These are phyloP conservation scores for Gambusia affinis DNA, from an alignment of 2,113 vertebrate species.

Conservation along the genomic window DNA sequence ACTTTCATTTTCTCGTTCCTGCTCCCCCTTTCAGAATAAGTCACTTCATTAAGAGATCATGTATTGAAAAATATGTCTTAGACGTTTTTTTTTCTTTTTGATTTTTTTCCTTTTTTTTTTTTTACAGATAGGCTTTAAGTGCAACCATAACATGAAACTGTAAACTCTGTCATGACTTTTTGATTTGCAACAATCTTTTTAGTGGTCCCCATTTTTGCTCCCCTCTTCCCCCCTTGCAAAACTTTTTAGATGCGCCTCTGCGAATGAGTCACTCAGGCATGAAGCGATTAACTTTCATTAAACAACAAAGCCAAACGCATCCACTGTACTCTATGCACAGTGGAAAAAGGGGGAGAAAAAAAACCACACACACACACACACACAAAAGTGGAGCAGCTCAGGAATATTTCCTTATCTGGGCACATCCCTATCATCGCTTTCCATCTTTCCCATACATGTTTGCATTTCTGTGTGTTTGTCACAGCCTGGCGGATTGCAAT, in stretches of 20 bases:
- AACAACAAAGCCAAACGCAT: slow-evolving; percentile 54
- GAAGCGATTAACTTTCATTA: slow-evolving; percentile 56
- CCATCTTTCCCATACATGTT: slow-evolving; percentile 34
- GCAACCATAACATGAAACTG: too few species aligned
- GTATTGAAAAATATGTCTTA: too few species aligned
- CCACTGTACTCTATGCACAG: slow-evolving; percentile 22
- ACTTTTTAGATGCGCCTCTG: background rate
- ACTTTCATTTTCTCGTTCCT: too few species aligned
- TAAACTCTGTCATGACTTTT: background rate
- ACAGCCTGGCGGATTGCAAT: slow-evolving; percentile 50
- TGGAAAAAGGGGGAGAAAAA: background rate
- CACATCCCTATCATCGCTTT: slow-evolving; percentile 19
- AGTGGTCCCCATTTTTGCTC: background rate
- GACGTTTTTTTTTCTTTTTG: too few species aligned
- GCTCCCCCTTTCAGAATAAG: too few species aligned
- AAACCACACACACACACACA: too few species aligned
- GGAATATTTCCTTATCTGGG: slow-evolving; percentile 27
- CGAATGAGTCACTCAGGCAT: slow-evolving; percentile 45
- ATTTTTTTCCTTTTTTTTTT: too few species aligned
- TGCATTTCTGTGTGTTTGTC: slow-evolving; percentile 52
- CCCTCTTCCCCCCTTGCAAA: too few species aligned
- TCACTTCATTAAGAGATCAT: too few species aligned
- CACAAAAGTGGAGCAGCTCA: slow-evolving; percentile 17
- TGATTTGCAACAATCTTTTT: background rate
- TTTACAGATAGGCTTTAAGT: too few species aligned